These are phyloP conservation scores for Anoplophora glabripennis DNA, from an alignment of 1,140 invertebrate genomes.

Conservation along the genomic window DNA sequence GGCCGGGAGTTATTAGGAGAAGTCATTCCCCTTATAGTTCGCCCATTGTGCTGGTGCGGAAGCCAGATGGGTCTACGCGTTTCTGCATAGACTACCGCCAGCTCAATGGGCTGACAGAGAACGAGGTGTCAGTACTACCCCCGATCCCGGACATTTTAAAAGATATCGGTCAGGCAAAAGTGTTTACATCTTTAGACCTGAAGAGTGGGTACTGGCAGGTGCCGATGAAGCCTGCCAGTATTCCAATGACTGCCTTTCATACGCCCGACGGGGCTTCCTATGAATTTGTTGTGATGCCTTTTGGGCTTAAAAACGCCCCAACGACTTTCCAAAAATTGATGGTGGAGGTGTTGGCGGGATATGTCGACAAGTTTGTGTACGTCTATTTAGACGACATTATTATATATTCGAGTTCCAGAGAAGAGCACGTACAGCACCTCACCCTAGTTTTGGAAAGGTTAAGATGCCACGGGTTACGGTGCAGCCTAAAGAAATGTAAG, in stretches of 20 bases:
- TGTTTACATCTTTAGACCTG: constrained; percentile 31
- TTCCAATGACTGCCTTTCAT: constrained; percentile 28
- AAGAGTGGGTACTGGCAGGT: constrained; percentile 39
- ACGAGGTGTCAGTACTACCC: constrained; percentile 37
- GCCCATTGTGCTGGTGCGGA: constrained; percentile 22
- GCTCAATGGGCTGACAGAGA: constrained; percentile 48
- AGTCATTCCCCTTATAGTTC: constrained; percentile 13
- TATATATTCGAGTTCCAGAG: not conserved
- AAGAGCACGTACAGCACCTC: constrained; percentile 6
- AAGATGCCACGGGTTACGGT: not conserved
- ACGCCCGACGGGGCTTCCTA: constrained; percentile 31
- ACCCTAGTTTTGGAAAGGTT: constrained; percentile 10
- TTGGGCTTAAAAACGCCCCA: constrained; percentile 32
- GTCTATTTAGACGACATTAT: constrained; percentile 27
- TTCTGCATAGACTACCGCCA: constrained; percentile 38
- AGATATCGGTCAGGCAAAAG: constrained; percentile 16
- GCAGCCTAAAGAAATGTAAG: constrained; percentile 2
- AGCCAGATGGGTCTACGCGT: no score
- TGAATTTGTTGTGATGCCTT: constrained; percentile 35
- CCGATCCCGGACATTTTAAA: constrained; percentile 10
- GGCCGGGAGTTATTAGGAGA: constrained; percentile 10
- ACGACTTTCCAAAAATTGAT: constrained; percentile 31
- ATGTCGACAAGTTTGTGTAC: constrained; percentile 10
- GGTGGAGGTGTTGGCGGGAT: constrained; percentile 19
- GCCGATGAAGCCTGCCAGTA: constrained; percentile 13